A percentile compares a stretch with the other conserved stretches of the same genome.
Conservation (phyloP, 2,113 vertebrate species). For the Salvelinus fontinalis region DNA sequence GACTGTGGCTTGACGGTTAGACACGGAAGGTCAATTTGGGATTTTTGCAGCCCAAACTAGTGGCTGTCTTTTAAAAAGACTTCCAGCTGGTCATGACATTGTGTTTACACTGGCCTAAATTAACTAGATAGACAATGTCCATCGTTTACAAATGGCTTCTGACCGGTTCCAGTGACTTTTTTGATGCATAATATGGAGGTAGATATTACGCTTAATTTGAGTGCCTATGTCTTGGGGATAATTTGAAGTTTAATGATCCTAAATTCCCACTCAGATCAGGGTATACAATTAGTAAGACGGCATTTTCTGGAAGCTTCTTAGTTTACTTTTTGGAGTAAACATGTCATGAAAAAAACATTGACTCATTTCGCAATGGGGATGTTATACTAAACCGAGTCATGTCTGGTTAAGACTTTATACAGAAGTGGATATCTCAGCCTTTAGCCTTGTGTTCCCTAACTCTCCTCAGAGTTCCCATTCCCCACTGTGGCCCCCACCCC, state of each 20-base stretch:
- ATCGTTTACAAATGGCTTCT: too few species aligned
- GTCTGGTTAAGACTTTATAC: background rate
- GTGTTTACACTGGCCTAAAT: background rate
- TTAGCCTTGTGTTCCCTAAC: slow-evolving; percentile 16
- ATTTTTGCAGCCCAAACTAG: slow-evolving; percentile 65
- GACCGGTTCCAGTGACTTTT: too few species aligned
- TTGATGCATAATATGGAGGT: too few species aligned
- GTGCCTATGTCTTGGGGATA: background rate
- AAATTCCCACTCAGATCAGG: background rate
- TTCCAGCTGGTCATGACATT: slow-evolving; percentile 25
- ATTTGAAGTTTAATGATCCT: background rate
- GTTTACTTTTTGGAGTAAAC: background rate
- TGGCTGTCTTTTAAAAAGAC: slow-evolving; percentile 51
- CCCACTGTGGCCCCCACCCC: slow-evolving; percentile 83
- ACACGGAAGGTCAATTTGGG: slow-evolving; percentile 68
- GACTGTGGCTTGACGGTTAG: slow-evolving; percentile 74
- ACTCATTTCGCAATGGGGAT: too few species aligned
- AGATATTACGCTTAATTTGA: background rate
- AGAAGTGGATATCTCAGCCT: background rate
- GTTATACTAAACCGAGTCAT: too few species aligned
- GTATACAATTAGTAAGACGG: too few species aligned
- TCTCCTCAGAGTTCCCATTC: slow-evolving; percentile 86
- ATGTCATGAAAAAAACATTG: too few species aligned
- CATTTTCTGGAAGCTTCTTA: background rate
- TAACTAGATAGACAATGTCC: too few species aligned